Evolutionary conservation across 2,113 vertebrate species (phyloP).

Genomic region (Tylochromis polylepis): DNA sequence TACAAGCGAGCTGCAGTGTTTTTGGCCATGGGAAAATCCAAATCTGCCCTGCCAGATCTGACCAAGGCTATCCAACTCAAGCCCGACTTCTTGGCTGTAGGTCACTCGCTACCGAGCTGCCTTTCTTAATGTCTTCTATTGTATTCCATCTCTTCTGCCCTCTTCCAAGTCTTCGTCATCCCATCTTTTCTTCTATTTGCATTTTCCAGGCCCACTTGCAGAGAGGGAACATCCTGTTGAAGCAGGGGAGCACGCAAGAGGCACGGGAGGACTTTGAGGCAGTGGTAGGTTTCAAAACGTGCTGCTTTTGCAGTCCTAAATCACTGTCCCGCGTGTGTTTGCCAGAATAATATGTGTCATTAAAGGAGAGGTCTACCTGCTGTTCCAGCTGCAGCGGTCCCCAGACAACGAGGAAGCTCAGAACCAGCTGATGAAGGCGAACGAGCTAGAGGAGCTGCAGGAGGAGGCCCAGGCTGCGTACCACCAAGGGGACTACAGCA

Average conservation of each 20-base stretch:
- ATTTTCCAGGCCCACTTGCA: conserved; percentile 74
- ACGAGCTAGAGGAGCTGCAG: conserved; percentile 71
- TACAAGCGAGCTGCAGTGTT: conserved; percentile 82
- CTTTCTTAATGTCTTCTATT: not conserved
- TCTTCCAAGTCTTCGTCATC: not conserved
- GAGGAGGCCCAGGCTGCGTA: conserved; percentile 67
- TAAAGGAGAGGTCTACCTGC: not conserved
- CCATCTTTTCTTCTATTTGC: not conserved
- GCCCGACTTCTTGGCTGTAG: conserved; percentile 81
- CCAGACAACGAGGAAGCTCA: conserved; percentile 71
- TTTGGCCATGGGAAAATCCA: conserved; percentile 82
- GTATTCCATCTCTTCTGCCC: not conserved
- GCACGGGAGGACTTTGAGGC: conserved; percentile 77
- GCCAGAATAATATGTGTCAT: not conserved
- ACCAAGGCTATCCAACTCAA: conserved; percentile 80
- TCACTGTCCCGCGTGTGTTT: not conserved
- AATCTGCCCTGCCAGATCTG: conserved; percentile 80
- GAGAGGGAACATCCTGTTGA: conserved; percentile 79
- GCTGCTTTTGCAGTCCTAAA: not conserved
- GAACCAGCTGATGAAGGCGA: conserved; percentile 64
- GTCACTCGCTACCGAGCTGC: not conserved
- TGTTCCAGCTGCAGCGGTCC: conserved; percentile 68
- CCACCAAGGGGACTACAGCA: conserved; percentile 70
- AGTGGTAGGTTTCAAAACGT: conserved; percentile 64
- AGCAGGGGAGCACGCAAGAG: conserved; percentile 74